Evolutionary conservation across 2,113 vertebrate genomes (phyloP).

Genomic region (Actinemys pallida): DNA sequence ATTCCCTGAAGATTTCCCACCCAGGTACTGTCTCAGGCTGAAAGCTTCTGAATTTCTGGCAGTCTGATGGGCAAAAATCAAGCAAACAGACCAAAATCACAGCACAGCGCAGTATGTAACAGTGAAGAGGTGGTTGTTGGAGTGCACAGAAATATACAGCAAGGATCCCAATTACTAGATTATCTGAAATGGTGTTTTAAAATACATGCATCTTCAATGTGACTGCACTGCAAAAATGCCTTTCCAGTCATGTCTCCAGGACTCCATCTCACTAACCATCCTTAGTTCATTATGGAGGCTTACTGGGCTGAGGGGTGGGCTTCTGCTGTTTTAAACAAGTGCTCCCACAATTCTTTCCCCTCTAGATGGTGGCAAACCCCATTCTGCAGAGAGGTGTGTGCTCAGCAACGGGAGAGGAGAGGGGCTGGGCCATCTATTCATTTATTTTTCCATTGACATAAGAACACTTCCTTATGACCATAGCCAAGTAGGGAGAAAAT

Average conservation of each 20-base stretch:
- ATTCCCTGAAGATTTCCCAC: too few species aligned
- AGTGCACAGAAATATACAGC: background rate
- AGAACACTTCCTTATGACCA: background rate
- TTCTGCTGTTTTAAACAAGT: background rate
- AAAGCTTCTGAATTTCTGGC: too few species aligned
- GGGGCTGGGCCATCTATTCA: background rate
- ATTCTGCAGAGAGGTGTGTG: background rate
- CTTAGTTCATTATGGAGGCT: background rate
- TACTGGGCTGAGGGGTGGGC: background rate
- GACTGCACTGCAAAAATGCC: background rate
- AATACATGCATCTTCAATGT: background rate
- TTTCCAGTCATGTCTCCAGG: background rate
- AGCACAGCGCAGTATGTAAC: background rate
- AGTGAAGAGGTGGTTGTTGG: background rate
- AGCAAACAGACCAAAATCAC: too few species aligned
- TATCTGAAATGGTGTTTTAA: background rate
- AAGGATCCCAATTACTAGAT: fast-evolving
- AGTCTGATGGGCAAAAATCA: too few species aligned
- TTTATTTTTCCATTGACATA: slow-evolving; percentile 43
- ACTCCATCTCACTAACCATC: background rate
- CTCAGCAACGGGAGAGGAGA: fast-evolving
- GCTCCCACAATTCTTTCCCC: background rate
- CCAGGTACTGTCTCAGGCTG: too few species aligned
- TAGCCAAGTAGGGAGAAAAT: background rate
- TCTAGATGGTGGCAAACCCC: background rate